phyloP scores from a whole-genome alignment of 2,113 vertebrate genomes.

The Pterocles gutturalis region DNA sequence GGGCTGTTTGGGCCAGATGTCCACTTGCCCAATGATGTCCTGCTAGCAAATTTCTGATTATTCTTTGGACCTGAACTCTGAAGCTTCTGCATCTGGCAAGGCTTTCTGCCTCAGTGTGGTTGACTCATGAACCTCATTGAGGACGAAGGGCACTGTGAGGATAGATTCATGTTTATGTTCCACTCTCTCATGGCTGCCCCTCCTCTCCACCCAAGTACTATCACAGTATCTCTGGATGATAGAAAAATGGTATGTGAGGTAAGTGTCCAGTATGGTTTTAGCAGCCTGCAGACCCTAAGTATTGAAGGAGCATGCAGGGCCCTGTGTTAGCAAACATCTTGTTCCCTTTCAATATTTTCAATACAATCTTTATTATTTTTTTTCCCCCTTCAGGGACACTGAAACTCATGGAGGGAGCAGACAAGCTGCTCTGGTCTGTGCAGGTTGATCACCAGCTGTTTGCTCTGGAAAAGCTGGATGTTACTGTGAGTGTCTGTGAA shows the following conservation, averaged over 20 bases:
- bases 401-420: conserved; percentile 95
- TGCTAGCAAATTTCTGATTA: not conserved
- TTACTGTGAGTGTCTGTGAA: conserved; percentile 86
- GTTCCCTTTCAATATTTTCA: not conserved
- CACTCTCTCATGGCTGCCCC: not conserved
- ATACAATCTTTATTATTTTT: not conserved
- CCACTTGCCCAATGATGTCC: not conserved
- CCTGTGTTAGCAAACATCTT: not conserved
- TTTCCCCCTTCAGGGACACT: conserved; percentile 82
- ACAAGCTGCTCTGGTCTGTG: conserved; percentile 94
- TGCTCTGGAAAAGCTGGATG: conserved; percentile 93
- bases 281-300: not conserved
- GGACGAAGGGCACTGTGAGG: not conserved
- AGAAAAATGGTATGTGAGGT: not conserved
- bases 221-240: not conserved
- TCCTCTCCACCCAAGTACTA: not conserved
- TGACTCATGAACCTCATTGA: not conserved
- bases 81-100: not conserved
- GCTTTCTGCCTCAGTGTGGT: not conserved
- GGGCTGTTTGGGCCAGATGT: not conserved
- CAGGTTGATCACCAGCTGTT: conserved; percentile 99
- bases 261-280: not conserved
- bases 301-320: not conserved
- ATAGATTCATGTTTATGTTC: not conserved
- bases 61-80: not conserved